phyloP scores from a whole-genome alignment of 2,888 invertebrate species.

The Dexiosoma caninum region DNA sequence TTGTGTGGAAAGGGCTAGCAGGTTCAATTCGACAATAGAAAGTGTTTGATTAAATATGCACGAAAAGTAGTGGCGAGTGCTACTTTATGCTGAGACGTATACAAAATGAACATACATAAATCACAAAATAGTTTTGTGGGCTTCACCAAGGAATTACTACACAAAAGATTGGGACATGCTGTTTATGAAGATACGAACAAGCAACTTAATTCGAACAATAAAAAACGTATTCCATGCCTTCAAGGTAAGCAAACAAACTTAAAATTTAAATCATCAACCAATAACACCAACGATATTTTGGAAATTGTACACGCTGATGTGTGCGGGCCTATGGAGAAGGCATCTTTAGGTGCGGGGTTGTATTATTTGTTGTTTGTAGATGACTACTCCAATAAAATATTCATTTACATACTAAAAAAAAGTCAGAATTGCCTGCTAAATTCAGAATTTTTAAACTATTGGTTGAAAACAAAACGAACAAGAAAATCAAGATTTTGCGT shows the following conservation, averaged over 20 bases:
- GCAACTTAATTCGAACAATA: background rate
- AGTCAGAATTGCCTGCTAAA: constrained; percentile 4
- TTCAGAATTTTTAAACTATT: constrained; percentile 13
- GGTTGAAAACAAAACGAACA: constrained; percentile 30
- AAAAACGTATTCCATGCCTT: constrained; percentile 7
- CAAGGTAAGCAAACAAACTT: constrained; percentile 23
- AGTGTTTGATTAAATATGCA: background rate
- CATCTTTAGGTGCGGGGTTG: constrained; percentile 13
- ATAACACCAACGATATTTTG: background rate
- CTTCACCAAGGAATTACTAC: background rate
- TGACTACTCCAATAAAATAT: constrained; percentile 29
- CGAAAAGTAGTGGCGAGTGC: background rate
- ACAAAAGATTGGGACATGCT: constrained; percentile 30
- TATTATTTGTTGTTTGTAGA: constrained; percentile 31
- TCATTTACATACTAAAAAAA: constrained; percentile 24
- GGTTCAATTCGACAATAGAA: background rate
- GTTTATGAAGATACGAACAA: background rate
- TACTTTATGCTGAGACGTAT: background rate
- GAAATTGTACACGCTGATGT: constrained; percentile 18
- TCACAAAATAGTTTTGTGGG: background rate
- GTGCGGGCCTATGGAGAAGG: constrained; percentile 15
- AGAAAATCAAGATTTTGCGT: constrained; percentile 29
- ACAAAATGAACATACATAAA: background rate
- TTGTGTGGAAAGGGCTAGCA: constrained; percentile 13
- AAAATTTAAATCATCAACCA: background rate